phyloP scores from a whole-genome alignment of 2,797 vertebrate species.

The Lagocephalus sceleratus region DNA sequence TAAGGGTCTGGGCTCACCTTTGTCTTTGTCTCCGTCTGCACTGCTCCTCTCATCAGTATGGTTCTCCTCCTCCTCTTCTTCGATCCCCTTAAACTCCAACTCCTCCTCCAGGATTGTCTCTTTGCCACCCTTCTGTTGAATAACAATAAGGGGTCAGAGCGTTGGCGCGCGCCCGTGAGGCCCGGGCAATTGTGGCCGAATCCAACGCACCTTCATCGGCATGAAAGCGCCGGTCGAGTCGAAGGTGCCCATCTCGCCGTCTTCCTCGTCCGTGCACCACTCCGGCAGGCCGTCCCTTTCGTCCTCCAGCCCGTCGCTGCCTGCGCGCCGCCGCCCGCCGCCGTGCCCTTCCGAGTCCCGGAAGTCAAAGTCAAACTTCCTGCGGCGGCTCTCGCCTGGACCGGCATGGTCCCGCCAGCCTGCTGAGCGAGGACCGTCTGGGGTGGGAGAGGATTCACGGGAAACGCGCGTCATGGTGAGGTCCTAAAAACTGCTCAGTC shows the following conservation, averaged over 20 bases:
- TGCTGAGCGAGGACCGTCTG: conserved; percentile 86
- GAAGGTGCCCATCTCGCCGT: conserved; percentile 91
- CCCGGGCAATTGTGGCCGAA: too few species aligned
- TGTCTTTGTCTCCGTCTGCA: conserved; percentile 67
- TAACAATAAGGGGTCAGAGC: neutral
- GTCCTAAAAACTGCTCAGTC: too few species aligned
- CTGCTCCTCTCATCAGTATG: conserved; percentile 54
- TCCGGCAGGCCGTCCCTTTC: conserved; percentile 88
- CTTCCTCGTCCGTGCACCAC: conserved; percentile 92
- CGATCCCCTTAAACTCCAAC: conserved; percentile 86
- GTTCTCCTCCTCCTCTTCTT: conserved; percentile 79
- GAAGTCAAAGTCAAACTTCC: conserved; percentile 90
- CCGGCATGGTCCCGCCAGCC: conserved; percentile 86
- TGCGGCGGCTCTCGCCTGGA: conserved; percentile 77
- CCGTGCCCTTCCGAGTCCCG: conserved; percentile 82
- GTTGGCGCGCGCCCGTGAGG: too few species aligned
- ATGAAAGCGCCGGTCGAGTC: conserved; percentile 91
- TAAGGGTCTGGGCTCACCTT: conserved; percentile 42
- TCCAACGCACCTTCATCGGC: conserved; percentile 74
- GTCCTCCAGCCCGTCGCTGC: conserved; percentile 84
- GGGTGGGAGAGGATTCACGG: conserved; percentile 31
- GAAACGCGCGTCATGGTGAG: neutral
- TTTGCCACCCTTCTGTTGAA: conserved; percentile 82
- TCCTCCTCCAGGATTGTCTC: conserved; percentile 86
- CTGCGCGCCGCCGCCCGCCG: conserved; percentile 76